Base-by-base conservation (phyloP, 2,113 vertebrate genomes). In the Plestiodon gilberti region DNA sequence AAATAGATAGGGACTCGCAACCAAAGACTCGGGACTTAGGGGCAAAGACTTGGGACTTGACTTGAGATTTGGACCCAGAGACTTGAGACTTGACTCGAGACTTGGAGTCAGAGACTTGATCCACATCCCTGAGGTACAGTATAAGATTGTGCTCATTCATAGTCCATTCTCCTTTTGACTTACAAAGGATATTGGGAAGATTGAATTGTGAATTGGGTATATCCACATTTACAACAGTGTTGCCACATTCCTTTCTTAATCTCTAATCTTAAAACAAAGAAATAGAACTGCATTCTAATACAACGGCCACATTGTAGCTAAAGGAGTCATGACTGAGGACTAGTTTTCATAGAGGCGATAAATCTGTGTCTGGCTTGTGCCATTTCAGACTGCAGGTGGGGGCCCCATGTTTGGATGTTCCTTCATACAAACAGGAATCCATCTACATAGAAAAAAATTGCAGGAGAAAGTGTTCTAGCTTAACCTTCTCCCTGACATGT, bases 241-340 rank as follows among this genome's bases (percentile, higher is more conserved):
- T 71, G 14, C 22, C 40, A 28, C 33, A 20, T 25, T 65, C n/a
- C n/a, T 84, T 86, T 59, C 87, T 93, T 93, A n/a, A 43, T 62
- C 57, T 55, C 13, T 61, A 43, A 91, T 92, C 87, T 90, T 87
- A 86, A n/a, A 92, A 85, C 62, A 89, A 82, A 89, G 88, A 94
- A 92, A 10, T 35, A 73, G 8, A 28, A 91, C 67, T 77, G 86
- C 64, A 89, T 3, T 79, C 87, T 70, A 67, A 73, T 64, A 84
- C 67, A 78, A 70, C 59, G n/a, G 38, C 69, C n/a, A 57, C 43
- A 87, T 87, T 83, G 78, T 80, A 55, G 17, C 25, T n/a, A 43
- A 81, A 17, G 15, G 40, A 80, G 61, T 23, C 28, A 30, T 22
- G 17, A 30, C n/a, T 8, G 65, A 59, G 22, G 15, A n/a, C 30